A percentile compares a stretch with the other conserved stretches of the same genome.
Conservation (phyloP, 2,888 invertebrate genomes). For the Leptinotarsa juncta region DNA sequence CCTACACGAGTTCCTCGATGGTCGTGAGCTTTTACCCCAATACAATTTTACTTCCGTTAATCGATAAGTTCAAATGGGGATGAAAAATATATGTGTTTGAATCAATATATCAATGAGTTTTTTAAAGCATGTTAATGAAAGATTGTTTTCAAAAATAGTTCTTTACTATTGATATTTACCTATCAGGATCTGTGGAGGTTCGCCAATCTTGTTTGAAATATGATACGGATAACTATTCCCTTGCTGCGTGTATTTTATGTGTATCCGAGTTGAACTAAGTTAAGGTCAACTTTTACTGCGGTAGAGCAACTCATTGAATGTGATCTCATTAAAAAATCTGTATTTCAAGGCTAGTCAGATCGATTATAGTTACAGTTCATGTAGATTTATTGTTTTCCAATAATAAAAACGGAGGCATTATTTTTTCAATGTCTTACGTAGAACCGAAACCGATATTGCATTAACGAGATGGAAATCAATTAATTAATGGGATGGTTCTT, state of each 20-base stretch:
- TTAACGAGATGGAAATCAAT: not conserved
- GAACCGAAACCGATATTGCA: not conserved
- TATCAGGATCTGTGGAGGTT: too few relatives aligned
- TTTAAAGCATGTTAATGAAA: too few relatives aligned
- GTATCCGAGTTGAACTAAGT: constrained; percentile 20
- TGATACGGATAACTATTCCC: too few relatives aligned
- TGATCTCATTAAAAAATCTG: constrained; percentile 21
- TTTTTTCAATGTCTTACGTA: constrained; percentile 15
- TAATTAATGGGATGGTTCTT: not conserved
- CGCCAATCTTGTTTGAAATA: too few relatives aligned
- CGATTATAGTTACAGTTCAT: constrained; percentile 11
- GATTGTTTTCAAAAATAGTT: too few relatives aligned
- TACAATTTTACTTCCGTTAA: too few relatives aligned
- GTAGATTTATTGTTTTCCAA: constrained; percentile 21
- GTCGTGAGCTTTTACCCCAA: too few relatives aligned
- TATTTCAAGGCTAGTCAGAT: constrained; percentile 18
- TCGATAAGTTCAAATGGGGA: too few relatives aligned
- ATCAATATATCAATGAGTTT: too few relatives aligned
- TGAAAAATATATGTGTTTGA: too few relatives aligned
- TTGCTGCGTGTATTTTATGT: constrained; percentile 9
- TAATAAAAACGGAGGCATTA: constrained; percentile 3
- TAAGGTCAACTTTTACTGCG: constrained; percentile 21
- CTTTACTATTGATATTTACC: too few relatives aligned
- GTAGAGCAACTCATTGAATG: constrained; percentile 15
- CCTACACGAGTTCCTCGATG: too few relatives aligned